Evolutionary conservation across 2,888 invertebrate species (phyloP), one percentile per base, ranked within the genome.

Genomic region (Acutogordius australiensis): DNA sequence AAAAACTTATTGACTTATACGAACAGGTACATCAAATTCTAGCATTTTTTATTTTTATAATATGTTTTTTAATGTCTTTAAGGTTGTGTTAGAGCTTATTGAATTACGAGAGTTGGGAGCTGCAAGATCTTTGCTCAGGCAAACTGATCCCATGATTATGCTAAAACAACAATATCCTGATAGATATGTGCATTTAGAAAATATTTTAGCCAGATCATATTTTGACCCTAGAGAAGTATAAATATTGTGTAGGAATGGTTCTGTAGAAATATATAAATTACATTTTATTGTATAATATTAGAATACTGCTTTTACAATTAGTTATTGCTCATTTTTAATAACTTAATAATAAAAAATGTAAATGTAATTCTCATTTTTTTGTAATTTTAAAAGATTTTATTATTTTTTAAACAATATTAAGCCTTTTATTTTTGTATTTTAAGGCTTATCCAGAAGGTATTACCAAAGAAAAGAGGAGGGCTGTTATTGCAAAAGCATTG

Each of bases 141-240:
- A 94, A 75, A 88, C 94, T 2, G 91, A 90, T 74, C 91, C 97
- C 0, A 91, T 99, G 83, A 81, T 85, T 65, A 84, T 90, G 78
- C 77, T 99, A 75, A 94, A 97, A 71, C 86, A 88, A 71, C 83
- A 83, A 65, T 87, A 91, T 69, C 82, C 90, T 0, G 94, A 94
- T 69, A 76, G 94, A 68, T 94, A 90, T 68, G 81, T 90, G 66
- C 87, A 88, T 72, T 77, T 97, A 63, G 94, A 99, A 75, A 90
- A 86, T 72, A 77, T 97, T 70, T 74, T 94, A 66, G 86, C 88
- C 44, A 77, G 91, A 44, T 90, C 91, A 0, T 99, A 94, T 74
- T 97, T 97, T 73, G 97, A 97, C 74, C 86, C 91, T 0, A 77
- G 91, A 63, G 97, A 97, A 75, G 74, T 73, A 45, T 30, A 45